A percentile compares a stretch with the other conserved stretches of the same genome.
phyloP scores from a whole-genome alignment of 1,140 invertebrate genomes.

The Scaptomyza graminum region DNA sequence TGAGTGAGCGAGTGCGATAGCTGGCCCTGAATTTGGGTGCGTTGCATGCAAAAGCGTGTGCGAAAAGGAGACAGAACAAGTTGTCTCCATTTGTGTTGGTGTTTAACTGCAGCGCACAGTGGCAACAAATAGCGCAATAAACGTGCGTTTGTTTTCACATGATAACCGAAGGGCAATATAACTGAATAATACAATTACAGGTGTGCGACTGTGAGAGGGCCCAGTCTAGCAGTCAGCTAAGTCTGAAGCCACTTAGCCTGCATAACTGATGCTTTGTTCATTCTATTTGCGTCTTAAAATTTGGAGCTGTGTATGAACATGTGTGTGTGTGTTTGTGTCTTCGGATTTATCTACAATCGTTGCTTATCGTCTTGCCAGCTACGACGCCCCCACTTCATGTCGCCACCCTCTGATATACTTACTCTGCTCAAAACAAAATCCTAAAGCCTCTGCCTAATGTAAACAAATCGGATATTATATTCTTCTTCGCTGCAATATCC shows the following conservation, averaged over 20 bases:
- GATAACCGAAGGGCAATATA: conserved; percentile 41
- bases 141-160: conserved; percentile 30
- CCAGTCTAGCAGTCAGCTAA: conserved; percentile 19
- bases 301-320: conserved; percentile 15
- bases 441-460: conserved; percentile 48
- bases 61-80: conserved; percentile 49
- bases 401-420: conserved; percentile 14
- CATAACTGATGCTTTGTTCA: conserved; percentile 35
- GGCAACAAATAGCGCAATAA: conserved; percentile 39
- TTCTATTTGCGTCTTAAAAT: conserved; percentile 48
- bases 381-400: conserved; percentile 28
- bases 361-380: conserved; percentile 65
- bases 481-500: conserved; percentile 17
- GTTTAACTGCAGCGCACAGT: conserved; percentile 70
- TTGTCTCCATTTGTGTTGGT: conserved; percentile 24
- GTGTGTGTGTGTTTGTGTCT: conserved; percentile 32
- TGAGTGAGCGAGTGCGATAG: conserved; percentile 52
- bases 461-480: conserved; percentile 54
- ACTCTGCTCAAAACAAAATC: conserved; percentile 8
- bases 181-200: conserved; percentile 30
- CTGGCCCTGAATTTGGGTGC: conserved; percentile 72
- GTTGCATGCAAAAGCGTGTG: conserved; percentile 51
- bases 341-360: conserved; percentile 70
- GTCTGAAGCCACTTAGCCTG: background rate
- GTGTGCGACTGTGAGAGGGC: conserved; percentile 2